A percentile compares a stretch with the other conserved stretches of the same genome.
Evolutionary conservation across 2,113 vertebrate species (phyloP).

Genomic region (Brachionichthys hirsutus): DNA sequence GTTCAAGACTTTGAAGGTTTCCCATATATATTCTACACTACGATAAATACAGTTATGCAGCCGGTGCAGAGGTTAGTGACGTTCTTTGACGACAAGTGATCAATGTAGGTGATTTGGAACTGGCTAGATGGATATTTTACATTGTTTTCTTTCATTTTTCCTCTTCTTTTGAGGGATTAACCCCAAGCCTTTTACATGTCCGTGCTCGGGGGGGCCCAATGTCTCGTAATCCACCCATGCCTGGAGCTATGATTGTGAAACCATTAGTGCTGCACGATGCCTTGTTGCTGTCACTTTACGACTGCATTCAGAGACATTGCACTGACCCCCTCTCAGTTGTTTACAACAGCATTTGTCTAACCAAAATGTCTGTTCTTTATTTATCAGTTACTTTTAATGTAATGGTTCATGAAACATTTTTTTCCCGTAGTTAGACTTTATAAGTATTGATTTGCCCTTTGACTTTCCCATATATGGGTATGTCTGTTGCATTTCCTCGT

Average conservation of each 20-base stretch:
- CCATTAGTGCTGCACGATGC: conserved; percentile 7
- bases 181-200: too few relatives aligned
- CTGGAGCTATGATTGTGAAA: background rate
- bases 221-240: conserved; percentile 7
- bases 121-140: too few relatives aligned
- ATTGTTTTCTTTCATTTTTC: too few relatives aligned
- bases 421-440: background rate
- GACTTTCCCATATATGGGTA: conserved; percentile 6
- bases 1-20: too few relatives aligned
- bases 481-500: background rate
- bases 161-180: too few relatives aligned
- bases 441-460: background rate
- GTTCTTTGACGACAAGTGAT: too few relatives aligned
- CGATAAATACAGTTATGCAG: too few relatives aligned
- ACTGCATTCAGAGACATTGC: background rate
- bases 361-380: too few relatives aligned
- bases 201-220: background rate
- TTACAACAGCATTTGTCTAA: background rate
- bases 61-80: too few relatives aligned
- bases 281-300: background rate
- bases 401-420: background rate
- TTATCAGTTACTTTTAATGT: background rate
- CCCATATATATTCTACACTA: too few relatives aligned
- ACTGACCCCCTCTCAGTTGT: background rate
- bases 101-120: too few relatives aligned